These are phyloP conservation scores for Sminthurides bifidus DNA, from an alignment of 1,140 invertebrate genomes.

Conservation along the genomic window DNA sequence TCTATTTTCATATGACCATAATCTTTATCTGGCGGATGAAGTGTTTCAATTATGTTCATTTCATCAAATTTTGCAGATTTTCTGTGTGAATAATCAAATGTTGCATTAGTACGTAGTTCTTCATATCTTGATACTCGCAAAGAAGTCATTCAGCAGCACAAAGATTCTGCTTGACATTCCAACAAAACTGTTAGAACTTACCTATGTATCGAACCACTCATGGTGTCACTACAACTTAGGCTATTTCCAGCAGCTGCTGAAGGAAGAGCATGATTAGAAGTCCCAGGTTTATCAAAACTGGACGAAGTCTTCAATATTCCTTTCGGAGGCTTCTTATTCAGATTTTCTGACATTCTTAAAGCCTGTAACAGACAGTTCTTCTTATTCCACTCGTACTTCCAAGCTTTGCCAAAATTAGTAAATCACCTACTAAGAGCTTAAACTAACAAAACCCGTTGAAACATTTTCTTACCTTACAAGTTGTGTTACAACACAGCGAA, in stretches of 20 bases:
- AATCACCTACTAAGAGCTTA: too few relatives aligned
- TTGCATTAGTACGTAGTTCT: neutral
- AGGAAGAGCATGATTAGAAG: constrained; percentile 1
- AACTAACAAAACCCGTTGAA: too few relatives aligned
- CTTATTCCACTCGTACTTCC: neutral
- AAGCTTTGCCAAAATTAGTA: neutral
- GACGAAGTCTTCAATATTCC: constrained; percentile 84
- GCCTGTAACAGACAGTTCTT: neutral
- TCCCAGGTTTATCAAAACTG: constrained; percentile 55
- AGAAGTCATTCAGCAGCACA: too few relatives aligned
- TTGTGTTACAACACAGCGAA: neutral
- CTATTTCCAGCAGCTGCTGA: too few relatives aligned
- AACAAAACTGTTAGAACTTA: too few relatives aligned
- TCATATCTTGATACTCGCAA: too few relatives aligned
- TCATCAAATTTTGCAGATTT: constrained; percentile 87
- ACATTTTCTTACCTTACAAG: too few relatives aligned
- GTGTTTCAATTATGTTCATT: constrained; percentile 96
- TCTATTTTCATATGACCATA: constrained; percentile 99
- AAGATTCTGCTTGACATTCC: too few relatives aligned
- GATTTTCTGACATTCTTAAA: constrained; percentile 41
- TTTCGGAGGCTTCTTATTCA: constrained; percentile 65
- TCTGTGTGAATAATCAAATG: neutral
- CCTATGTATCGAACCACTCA: too few relatives aligned
- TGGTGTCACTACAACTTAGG: too few relatives aligned
- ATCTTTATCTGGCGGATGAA: constrained; percentile 95